Conservation (phyloP, 2,113 vertebrate species). For the Anolis sagrei region DNA sequence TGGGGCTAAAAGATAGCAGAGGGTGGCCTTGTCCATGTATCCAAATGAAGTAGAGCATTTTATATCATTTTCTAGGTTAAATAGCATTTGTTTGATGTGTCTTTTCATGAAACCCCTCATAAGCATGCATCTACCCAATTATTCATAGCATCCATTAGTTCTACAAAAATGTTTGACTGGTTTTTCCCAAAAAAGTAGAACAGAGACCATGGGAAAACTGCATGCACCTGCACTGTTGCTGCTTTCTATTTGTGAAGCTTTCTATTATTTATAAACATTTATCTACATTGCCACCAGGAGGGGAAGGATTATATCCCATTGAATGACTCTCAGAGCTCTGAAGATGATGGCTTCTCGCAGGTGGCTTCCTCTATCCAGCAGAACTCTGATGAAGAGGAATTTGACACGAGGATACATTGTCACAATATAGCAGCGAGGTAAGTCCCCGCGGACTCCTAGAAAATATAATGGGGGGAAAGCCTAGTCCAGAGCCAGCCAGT, state of each 20-base stretch:
- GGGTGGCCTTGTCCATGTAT: not conserved
- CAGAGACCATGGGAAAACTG: not conserved
- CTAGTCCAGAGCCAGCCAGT: slow-evolving; percentile 19
- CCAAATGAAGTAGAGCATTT: not conserved
- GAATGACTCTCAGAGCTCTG: slow-evolving; percentile 87
- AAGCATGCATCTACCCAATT: not conserved
- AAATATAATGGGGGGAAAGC: not conserved
- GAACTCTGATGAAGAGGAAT: slow-evolving; percentile 81
- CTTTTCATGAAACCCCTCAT: not conserved
- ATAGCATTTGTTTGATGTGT: not conserved
- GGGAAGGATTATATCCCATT: slow-evolving; percentile 85
- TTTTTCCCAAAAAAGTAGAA: not conserved
- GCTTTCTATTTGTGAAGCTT: slow-evolving; percentile 24
- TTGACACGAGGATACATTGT: slow-evolving; percentile 79
- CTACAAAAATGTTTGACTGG: not conserved
- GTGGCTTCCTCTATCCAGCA: slow-evolving; percentile 83
- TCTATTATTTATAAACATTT: slow-evolving; percentile 21
- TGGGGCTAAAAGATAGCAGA: not conserved
- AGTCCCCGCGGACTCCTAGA: slow-evolving; percentile 10
- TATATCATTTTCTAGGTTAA: not conserved
- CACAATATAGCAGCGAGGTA: slow-evolving; percentile 90
- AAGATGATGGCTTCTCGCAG: slow-evolving; percentile 93
- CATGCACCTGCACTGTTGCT: slow-evolving; percentile 16
- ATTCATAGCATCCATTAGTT: not conserved
- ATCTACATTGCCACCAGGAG: slow-evolving; percentile 76